Evolutionary conservation across 2,888 invertebrate genomes (phyloP).

Genomic region (Volucella inflata): DNA sequence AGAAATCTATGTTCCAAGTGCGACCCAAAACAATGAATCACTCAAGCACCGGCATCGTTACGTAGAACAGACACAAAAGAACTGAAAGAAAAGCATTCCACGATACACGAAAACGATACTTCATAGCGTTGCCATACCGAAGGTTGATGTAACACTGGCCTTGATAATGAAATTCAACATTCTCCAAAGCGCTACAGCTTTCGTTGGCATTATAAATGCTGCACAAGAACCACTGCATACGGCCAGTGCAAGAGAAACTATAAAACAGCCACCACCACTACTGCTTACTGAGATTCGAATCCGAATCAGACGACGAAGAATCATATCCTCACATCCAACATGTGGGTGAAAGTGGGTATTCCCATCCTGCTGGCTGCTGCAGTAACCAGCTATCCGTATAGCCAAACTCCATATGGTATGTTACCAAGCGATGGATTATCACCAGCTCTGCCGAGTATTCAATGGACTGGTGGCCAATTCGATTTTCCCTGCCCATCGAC

Average conservation of each 20-base stretch:
- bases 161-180: conserved; percentile 46
- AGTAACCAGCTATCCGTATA: conserved; percentile 44
- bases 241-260: conserved; percentile 56
- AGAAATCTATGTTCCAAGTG: not conserved
- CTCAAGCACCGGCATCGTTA: not conserved
- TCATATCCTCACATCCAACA: conserved; percentile 47
- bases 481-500: conserved; percentile 85
- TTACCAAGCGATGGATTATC: conserved; percentile 78
- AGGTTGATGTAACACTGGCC: conserved; percentile 21
- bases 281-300: not conserved
- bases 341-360: conserved; percentile 65
- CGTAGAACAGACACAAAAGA: conserved; percentile 8
- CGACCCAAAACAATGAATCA: conserved; percentile 36
- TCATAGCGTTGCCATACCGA: conserved; percentile 13
- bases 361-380: conserved; percentile 53
- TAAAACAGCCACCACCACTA: conserved; percentile 5
- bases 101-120: conserved; percentile 21
- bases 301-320: conserved; percentile 1
- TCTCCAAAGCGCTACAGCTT: conserved; percentile 1
- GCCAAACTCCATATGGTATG: conserved; percentile 78
- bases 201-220: conserved; percentile 55
- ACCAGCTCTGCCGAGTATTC: conserved; percentile 78
- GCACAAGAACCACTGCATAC: not conserved
- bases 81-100: not conserved
- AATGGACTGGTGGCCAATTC: conserved; percentile 84